phyloP scores from a whole-genome alignment of 2,797 vertebrate species.

The Argya squamiceps region DNA sequence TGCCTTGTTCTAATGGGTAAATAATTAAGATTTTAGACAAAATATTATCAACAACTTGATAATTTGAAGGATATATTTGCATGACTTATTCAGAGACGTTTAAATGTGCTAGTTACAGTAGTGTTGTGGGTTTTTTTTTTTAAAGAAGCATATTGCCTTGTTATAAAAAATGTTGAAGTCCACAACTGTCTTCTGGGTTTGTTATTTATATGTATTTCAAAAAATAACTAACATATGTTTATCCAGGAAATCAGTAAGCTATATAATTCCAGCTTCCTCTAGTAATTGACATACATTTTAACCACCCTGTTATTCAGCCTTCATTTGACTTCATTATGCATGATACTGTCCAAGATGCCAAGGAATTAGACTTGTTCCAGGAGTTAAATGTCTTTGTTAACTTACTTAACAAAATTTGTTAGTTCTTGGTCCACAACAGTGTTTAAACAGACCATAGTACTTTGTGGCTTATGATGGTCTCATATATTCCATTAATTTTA shows the following conservation, averaged over 20 bases:
- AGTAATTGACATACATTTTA: not conserved
- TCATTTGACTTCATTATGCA: not conserved
- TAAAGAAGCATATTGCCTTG: not conserved
- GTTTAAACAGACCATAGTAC: not conserved
- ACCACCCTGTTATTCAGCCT: not conserved
- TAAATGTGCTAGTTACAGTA: not conserved
- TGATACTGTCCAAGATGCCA: not conserved
- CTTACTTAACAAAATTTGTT: not conserved
- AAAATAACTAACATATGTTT: not conserved
- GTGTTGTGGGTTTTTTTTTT: fast-evolving
- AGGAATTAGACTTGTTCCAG: not conserved
- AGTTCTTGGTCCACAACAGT: not conserved
- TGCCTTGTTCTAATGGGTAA: not conserved
- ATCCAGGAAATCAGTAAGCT: not conserved
- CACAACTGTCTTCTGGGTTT: not conserved
- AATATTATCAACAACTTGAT: not conserved
- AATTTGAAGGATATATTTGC: not conserved
- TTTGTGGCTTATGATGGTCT: not conserved
- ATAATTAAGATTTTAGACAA: not conserved
- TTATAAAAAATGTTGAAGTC: not conserved
- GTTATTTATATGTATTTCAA: not conserved
- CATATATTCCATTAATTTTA: not conserved
- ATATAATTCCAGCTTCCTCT: not conserved
- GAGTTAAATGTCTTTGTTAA: not conserved
- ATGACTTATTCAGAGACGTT: not conserved